These are phyloP conservation scores for Akabosia matsudoensis DNA, from an alignment of 1,140 invertebrate genomes.

Conservation along the genomic window DNA sequence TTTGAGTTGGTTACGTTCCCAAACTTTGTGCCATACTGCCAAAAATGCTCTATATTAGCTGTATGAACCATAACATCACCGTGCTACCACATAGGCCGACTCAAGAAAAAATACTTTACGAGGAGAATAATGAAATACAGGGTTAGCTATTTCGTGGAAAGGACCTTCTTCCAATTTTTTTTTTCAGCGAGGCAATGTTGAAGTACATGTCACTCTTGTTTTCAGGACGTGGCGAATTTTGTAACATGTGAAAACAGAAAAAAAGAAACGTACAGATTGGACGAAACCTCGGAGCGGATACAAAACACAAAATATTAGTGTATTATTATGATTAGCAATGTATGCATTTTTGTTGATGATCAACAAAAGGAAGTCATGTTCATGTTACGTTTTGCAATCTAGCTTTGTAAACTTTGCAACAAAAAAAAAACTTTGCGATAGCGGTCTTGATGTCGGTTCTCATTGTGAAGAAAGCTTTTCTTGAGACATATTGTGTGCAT, in stretches of 20 bases:
- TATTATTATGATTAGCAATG: too few relatives aligned
- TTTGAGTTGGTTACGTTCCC: slow-evolving; percentile 9
- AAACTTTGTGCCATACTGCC: background rate
- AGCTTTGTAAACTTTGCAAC: background rate
- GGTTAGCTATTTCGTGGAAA: background rate
- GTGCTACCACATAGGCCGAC: background rate
- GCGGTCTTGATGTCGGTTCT: background rate
- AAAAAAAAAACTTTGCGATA: background rate
- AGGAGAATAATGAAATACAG: background rate
- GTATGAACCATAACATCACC: background rate
- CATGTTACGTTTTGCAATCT: background rate
- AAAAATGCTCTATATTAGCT: background rate
- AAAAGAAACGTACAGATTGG: too few relatives aligned
- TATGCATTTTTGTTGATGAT: too few relatives aligned
- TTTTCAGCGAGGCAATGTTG: background rate
- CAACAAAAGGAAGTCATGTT: too few relatives aligned
- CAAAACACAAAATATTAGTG: too few relatives aligned
- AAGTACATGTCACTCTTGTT: slow-evolving; percentile 7
- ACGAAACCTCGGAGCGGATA: too few relatives aligned
- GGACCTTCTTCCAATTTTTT: slow-evolving; percentile 3
- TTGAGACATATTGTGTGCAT: background rate
- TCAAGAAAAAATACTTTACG: background rate
- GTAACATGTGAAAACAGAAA: background rate
- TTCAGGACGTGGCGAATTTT: background rate
- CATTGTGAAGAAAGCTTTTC: background rate